Evolutionary conservation across 2,888 invertebrate species (phyloP), one percentile per base, ranked within the genome.

Genomic region (Iphiclides podalirius): DNA sequence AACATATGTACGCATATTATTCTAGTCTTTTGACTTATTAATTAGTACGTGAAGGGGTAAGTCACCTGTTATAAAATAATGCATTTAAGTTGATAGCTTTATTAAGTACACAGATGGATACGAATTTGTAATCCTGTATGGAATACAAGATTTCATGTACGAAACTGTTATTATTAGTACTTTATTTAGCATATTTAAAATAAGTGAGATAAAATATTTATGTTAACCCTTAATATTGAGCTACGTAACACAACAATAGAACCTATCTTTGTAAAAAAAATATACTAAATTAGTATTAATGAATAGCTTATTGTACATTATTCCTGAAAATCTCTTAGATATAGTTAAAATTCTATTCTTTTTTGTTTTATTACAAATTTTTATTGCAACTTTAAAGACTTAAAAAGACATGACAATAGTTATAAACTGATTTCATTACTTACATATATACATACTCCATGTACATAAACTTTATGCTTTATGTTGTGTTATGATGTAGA

Each of bases 1-100:
- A 42, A 42, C 11, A 26, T 11, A 31, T 12, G 11, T 31, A n/a
- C 13, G n/a, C 1, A 31, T 12, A 40, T n/a, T 20, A 9, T 23
- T 13, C 11, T n/a, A 9, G 31, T 13, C 15, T 17, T 38, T 45
- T 35, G 28, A 15, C 23, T 44, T 14, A 37, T 26, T 39, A 12
- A 33, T 34, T 50, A 40, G 14, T 45, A 28, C 40, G 15, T 45
- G 44, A 41, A 50, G 50, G 50, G 50, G 50, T 50, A 39, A 50
- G 50, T 50, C 33, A 34, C 33, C 23, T 35, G 16, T 38, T 43
- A 26, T n/a, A 20, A 36, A 36, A 17, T 26, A 4, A 31, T 48
- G 23, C 37, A 38, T 42, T 38, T n/a, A 39, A 34, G 16, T 44
- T 38, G 16, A 1, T 1, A n/a, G n/a, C n/a, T 36, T 26, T 31